phyloP scores from a whole-genome alignment of 2,888 invertebrate genomes.

The Thecocarcelia acutangulata region DNA sequence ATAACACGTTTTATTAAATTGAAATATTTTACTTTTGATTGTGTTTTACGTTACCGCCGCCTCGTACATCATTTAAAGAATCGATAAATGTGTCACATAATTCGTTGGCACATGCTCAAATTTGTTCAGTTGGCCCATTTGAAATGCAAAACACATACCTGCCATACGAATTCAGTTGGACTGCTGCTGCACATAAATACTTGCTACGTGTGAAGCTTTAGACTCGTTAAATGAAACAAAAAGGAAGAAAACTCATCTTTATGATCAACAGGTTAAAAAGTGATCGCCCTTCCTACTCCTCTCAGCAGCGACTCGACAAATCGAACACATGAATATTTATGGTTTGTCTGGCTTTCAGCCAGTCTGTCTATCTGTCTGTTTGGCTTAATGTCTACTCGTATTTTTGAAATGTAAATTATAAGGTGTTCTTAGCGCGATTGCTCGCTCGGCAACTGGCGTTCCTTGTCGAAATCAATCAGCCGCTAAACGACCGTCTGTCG shows the following conservation, averaged over 20 bases:
- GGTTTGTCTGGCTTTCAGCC: conserved; percentile 29
- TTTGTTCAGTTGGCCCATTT: conserved; percentile 47
- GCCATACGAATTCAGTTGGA: conserved; percentile 56
- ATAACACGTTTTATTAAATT: conserved; percentile 69
- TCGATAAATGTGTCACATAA: conserved; percentile 72
- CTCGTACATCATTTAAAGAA: conserved; percentile 70
- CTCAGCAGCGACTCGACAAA: conserved; percentile 12
- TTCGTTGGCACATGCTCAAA: conserved; percentile 70
- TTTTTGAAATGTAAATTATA: conserved; percentile 43
- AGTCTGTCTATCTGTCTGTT: conserved; percentile 2
- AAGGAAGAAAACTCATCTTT: conserved; percentile 40
- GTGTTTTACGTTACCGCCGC: conserved; percentile 63
- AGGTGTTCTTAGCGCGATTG: conserved; percentile 31
- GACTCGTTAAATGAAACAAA: conserved; percentile 23
- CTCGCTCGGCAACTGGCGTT: conserved; percentile 53
- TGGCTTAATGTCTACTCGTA: conserved; percentile 30
- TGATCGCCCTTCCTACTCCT: neutral
- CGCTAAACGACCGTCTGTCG: conserved; percentile 64
- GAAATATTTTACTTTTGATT: conserved; percentile 71
- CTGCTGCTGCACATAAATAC: conserved; percentile 53
- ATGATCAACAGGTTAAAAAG: conserved; percentile 23
- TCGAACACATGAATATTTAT: conserved; percentile 65
- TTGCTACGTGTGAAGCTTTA: conserved; percentile 54
- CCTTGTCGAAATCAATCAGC: conserved; percentile 67
- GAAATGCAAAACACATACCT: conserved; percentile 65